Evolutionary conservation across 2,888 invertebrate genomes (phyloP).

Genomic region (Drosophila affinis): DNA sequence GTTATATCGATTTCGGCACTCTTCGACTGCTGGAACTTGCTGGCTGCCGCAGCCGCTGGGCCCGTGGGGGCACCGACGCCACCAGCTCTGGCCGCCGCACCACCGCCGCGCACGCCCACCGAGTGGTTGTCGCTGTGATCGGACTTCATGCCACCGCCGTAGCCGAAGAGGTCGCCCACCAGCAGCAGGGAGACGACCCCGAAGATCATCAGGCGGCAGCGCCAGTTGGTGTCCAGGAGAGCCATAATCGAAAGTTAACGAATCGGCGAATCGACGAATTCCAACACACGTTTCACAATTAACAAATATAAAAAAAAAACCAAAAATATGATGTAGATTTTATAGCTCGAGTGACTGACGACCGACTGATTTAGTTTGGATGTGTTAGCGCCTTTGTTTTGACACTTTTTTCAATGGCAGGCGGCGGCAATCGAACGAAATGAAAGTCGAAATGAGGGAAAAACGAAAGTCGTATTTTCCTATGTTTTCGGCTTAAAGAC

Average conservation of each 20-base stretch:
- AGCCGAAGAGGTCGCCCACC: constrained; percentile 83
- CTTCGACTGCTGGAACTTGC: constrained; percentile 82
- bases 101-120: constrained; percentile 20
- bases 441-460: constrained; percentile 61
- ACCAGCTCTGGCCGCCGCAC: constrained; percentile 40
- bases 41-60: constrained; percentile 66
- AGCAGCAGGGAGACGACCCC: constrained; percentile 81
- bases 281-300: neutral
- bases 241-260: constrained; percentile 47
- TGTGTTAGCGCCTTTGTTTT: constrained; percentile 35
- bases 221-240: constrained; percentile 83
- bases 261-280: neutral
- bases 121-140: constrained; percentile 69
- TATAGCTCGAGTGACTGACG: neutral
- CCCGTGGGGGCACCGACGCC: constrained; percentile 61
- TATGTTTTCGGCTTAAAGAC: constrained; percentile 51
- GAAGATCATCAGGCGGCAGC: constrained; percentile 83
- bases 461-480: constrained; percentile 65
- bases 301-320: neutral
- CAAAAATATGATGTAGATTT: neutral
- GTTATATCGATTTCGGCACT: constrained; percentile 83
- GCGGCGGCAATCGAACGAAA: constrained; percentile 37
- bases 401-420: constrained; percentile 58
- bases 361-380: neutral
- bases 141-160: constrained; percentile 81